Evolutionary conservation across 2,888 invertebrate species (phyloP).

Genomic region (Thymelicus acteon): DNA sequence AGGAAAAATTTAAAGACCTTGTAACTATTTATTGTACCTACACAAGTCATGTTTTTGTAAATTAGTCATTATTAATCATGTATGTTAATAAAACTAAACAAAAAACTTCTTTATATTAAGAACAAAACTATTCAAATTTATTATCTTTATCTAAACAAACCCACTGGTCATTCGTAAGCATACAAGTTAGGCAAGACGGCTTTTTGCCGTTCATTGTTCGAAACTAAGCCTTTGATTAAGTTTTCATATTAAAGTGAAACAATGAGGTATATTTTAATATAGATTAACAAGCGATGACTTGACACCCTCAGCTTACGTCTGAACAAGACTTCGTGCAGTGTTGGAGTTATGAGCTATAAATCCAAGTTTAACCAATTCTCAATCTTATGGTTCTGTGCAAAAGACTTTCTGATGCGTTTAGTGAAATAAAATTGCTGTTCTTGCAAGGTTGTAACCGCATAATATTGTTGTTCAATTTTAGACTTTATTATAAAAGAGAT

Average conservation of each 20-base stretch:
- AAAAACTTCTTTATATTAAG: not conserved
- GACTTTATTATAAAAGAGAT: constrained; percentile 41
- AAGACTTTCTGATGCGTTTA: constrained; percentile 12
- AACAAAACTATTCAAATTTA: constrained; percentile 18
- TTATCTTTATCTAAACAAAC: constrained; percentile 30
- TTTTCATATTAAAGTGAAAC: constrained; percentile 73
- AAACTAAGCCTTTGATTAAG: constrained; percentile 64
- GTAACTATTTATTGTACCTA: too few species aligned
- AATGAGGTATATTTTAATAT: constrained; percentile 82
- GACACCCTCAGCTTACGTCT: constrained; percentile 59
- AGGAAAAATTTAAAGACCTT: too few species aligned
- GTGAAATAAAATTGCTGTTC: constrained; percentile 2
- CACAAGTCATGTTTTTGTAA: too few species aligned
- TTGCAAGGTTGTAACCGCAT: not conserved
- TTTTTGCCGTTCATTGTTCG: constrained; percentile 35
- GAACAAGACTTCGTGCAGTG: constrained; percentile 25
- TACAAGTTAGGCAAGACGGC: constrained; percentile 30
- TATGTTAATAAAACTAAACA: not conserved
- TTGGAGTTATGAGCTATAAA: not conserved
- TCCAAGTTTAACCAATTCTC: constrained; percentile 17
- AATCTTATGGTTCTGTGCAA: constrained; percentile 22
- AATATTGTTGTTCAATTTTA: constrained; percentile 33
- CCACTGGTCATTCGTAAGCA: constrained; percentile 32
- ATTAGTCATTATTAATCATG: not conserved
- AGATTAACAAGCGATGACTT: constrained; percentile 82